Percentiles rank a stretch among this genome's conserved stretches.
phyloP scores from a whole-genome alignment of 2,113 vertebrate genomes.

The Astatoreochromis straeleni region DNA sequence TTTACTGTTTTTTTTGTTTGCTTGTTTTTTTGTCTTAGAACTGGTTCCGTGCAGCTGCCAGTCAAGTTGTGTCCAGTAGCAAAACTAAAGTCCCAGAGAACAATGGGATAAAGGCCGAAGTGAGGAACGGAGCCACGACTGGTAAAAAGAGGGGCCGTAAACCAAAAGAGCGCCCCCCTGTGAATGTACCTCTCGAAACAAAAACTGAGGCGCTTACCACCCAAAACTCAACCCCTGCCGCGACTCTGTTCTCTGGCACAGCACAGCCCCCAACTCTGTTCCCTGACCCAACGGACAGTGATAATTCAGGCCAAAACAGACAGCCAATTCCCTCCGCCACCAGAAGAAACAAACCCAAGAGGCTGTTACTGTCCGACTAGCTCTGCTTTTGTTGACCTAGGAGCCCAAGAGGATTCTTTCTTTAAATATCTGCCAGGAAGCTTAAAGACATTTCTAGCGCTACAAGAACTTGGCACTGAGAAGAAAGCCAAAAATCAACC shows the following conservation, averaged over 20 bases:
- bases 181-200: slow-evolving; percentile 34
- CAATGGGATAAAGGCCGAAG: slow-evolving; percentile 68
- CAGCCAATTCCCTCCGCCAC: slow-evolving; percentile 35
- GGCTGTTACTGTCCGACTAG: slow-evolving; percentile 58
- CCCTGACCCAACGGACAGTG: slow-evolving; percentile 42
- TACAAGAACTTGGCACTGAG: slow-evolving; percentile 42
- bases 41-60: slow-evolving; percentile 90
- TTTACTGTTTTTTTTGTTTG: background rate
- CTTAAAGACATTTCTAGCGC: slow-evolving; percentile 27
- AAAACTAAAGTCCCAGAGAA: slow-evolving; percentile 71
- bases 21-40: slow-evolving; percentile 70
- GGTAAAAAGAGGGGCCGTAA: slow-evolving; percentile 91
- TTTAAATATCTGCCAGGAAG: slow-evolving; percentile 28
- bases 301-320: slow-evolving; percentile 47
- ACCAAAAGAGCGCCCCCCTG: slow-evolving; percentile 79
- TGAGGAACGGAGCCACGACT: slow-evolving; percentile 69
- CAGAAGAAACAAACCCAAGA: slow-evolving; percentile 66
- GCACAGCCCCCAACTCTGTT: slow-evolving; percentile 29
- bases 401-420: slow-evolving; percentile 39
- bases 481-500: slow-evolving; percentile 39
- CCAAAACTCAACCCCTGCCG: slow-evolving; percentile 28
- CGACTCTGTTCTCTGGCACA: slow-evolving; percentile 11
- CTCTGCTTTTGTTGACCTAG: slow-evolving; percentile 32
- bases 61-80: slow-evolving; percentile 74
- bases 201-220: slow-evolving; percentile 53